Evolutionary conservation across 1,140 invertebrate genomes (phyloP).

Genomic region (Charaxes varanes): DNA sequence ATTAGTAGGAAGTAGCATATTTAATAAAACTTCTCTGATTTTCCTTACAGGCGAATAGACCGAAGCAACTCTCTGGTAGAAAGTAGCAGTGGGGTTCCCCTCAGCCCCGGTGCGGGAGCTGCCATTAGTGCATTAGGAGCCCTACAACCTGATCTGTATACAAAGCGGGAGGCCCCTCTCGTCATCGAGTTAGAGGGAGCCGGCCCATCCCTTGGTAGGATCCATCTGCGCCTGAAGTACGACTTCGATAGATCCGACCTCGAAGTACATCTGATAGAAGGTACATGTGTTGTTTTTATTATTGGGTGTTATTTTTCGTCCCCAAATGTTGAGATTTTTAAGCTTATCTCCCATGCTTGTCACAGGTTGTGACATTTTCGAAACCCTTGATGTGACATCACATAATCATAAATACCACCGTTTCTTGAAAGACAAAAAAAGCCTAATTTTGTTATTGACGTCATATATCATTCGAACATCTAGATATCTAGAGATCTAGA

Average conservation of each 20-base stretch:
- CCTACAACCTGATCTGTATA: slow-evolving; percentile 90
- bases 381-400: too few relatives aligned
- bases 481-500: too few relatives aligned
- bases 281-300: slow-evolving; percentile 53
- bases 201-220: slow-evolving; percentile 81
- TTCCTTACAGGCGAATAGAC: slow-evolving; percentile 63
- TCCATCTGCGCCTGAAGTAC: slow-evolving; percentile 90
- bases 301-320: not conserved
- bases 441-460: too few relatives aligned
- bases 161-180: slow-evolving; percentile 82
- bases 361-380: too few relatives aligned
- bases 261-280: slow-evolving; percentile 91
- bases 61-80: slow-evolving; percentile 70
- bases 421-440: too few relatives aligned
- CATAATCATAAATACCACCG: too few relatives aligned
- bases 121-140: slow-evolving; percentile 85
- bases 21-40: not conserved
- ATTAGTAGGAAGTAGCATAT: not conserved
- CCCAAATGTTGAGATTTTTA: too few relatives aligned
- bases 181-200: slow-evolving; percentile 78
- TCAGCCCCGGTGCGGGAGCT: slow-evolving; percentile 57
- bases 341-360: too few relatives aligned
- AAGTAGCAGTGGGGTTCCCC: slow-evolving; percentile 58
- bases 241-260: slow-evolving; percentile 92
- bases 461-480: too few relatives aligned